These are phyloP conservation scores for Bubo scandiacus DNA, from an alignment of 2,113 vertebrate species.

Conservation along the genomic window DNA sequence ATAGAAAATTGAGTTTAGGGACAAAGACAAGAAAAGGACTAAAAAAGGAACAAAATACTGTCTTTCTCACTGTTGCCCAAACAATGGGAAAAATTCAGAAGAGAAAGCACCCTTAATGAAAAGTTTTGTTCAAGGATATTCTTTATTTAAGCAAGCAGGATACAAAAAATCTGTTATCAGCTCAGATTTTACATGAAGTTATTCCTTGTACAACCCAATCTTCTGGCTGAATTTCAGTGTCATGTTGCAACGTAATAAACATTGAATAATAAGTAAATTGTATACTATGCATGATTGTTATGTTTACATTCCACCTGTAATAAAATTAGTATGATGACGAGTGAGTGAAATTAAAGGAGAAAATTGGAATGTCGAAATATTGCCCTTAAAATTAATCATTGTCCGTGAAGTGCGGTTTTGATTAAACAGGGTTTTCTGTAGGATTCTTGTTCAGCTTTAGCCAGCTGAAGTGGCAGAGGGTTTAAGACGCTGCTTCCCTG, in stretches of 20 bases:
- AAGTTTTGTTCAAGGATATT: neutral
- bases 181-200: neutral
- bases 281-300: neutral
- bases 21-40: neutral
- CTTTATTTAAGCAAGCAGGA: neutral
- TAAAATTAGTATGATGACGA: neutral
- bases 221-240: neutral
- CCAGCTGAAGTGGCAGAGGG: neutral
- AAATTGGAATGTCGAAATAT: neutral
- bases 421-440: neutral
- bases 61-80: neutral
- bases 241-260: rapidly evolving
- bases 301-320: neutral
- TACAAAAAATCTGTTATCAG: neutral
- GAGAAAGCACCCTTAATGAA: neutral
- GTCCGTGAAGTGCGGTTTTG: neutral
- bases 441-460: neutral
- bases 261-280: neutral
- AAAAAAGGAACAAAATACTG: neutral
- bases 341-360: neutral
- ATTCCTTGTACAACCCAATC: neutral
- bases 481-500: neutral
- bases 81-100: neutral
- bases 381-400: neutral
- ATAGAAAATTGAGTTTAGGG: neutral